A percentile compares a stretch with the other conserved stretches of the same genome.
phyloP scores from a whole-genome alignment of 2,888 invertebrate genomes.

The Calliopum simillimum region DNA sequence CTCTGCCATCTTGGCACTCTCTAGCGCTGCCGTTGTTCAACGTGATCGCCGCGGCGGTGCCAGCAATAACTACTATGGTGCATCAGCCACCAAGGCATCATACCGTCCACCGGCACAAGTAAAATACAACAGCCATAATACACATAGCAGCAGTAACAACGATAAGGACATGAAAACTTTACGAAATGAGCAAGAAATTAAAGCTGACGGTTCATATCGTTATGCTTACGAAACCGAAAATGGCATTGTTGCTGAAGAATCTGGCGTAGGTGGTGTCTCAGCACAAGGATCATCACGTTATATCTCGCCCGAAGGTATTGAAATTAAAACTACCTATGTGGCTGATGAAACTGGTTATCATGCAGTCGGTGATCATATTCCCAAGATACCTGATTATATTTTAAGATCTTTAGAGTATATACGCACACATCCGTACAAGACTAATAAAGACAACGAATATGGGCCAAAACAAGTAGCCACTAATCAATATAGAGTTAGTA shows the following conservation, averaged over 20 bases:
- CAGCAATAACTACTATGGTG: too few relatives aligned
- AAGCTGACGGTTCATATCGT: constrained; percentile 54
- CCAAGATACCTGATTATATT: constrained; percentile 59
- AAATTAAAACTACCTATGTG: constrained; percentile 54
- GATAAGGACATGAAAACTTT: constrained; percentile 54
- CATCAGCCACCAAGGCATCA: too few relatives aligned
- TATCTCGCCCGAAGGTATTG: constrained; percentile 56
- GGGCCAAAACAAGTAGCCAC: neutral
- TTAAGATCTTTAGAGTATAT: constrained; percentile 57
- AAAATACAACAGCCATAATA: constrained; percentile 46
- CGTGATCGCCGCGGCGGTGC: neutral
- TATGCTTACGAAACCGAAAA: constrained; percentile 59
- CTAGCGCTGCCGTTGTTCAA: constrained; percentile 4
- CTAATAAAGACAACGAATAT: neutral
- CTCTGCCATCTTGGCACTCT: constrained; percentile 12
- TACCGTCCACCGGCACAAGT: constrained; percentile 36
- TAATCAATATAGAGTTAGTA: constrained; percentile 13
- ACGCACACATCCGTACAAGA: constrained; percentile 55
- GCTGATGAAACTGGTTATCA: constrained; percentile 60
- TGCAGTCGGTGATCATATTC: constrained; percentile 59
- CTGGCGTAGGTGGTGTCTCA: constrained; percentile 52
- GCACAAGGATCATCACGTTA: constrained; percentile 57
- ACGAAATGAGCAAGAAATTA: constrained; percentile 51
- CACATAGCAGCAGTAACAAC: neutral
- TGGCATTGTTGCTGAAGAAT: constrained; percentile 54